Evolutionary conservation across 2,113 vertebrate species (phyloP), one percentile per base, ranked within the genome.

Genomic region (Todiramphus chloris): DNA sequence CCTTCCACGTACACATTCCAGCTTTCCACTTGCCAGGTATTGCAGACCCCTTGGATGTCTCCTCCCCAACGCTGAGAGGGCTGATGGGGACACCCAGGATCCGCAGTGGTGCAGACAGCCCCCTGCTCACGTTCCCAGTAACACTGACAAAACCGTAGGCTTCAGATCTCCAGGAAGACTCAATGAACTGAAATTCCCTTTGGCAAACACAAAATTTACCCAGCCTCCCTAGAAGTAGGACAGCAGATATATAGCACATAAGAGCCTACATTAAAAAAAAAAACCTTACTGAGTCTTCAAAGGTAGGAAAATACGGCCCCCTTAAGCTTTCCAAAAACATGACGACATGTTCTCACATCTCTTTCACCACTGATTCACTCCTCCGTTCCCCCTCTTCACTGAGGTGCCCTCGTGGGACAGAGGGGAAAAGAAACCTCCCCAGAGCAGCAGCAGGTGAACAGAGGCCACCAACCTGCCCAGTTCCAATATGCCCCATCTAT

Each of bases 341-440:
- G 2, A 7, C 0, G 3, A 4, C 4, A 1, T 1, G 5, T 6
- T 25, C 43, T 6, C 25, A 7, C 17, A 21, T 10, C 50, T 16
- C 77, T 5, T 79, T 24, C 31, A 44, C 33, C 37, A 3, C 16
- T 0, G 4, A 4, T 14, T 28, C 16, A 16, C 12, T 50, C 19
- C 64, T 53, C 55, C 4, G 10, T 11, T 41, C 63, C 67, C 14
- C 10, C 33, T 46, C 16, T 5, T 14, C 4, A 9, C 51, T 27
- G 43, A 94, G 15, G 64, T 16, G 81, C 48, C 82, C 78, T 94
- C 27, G 27, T 35, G 79, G 43, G 25, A 69, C 4, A 4, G 13
- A 84, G 28, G 43, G 25, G 33, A 44, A 50, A 55, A 69, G 8
- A 23, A 53, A 46, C 17, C 58, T 30, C 39, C 27, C 31, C 13